phyloP scores from a whole-genome alignment of 2,113 vertebrate genomes.

The Alosa alosa region DNA sequence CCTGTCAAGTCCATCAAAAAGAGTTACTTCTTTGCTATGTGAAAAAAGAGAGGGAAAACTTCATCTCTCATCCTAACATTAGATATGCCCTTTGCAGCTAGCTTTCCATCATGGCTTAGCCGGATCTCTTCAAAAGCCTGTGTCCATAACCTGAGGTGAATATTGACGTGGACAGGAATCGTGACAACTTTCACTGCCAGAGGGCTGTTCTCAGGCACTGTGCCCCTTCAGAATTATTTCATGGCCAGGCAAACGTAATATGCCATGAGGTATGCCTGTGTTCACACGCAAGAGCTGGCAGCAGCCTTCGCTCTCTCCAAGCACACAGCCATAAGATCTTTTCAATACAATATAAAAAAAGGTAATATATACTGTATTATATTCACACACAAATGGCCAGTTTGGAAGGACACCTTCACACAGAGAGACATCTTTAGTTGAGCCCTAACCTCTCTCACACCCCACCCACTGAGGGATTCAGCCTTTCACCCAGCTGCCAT shows the following conservation, averaged over 20 bases:
- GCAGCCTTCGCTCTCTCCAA: background rate
- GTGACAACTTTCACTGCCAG: conserved; percentile 2
- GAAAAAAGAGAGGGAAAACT: conserved; percentile 28
- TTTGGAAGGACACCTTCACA: background rate
- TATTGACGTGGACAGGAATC: conserved; percentile 38
- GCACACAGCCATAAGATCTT: background rate
- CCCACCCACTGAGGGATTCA: background rate
- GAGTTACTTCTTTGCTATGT: background rate
- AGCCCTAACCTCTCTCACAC: background rate
- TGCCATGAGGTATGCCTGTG: background rate
- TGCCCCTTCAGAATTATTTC: background rate
- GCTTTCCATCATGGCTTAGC: conserved; percentile 28
- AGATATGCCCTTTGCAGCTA: conserved; percentile 37
- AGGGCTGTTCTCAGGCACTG: background rate
- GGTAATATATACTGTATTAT: background rate
- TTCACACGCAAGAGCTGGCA: background rate
- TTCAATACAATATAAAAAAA: background rate
- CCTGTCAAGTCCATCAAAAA: background rate
- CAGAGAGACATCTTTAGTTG: background rate
- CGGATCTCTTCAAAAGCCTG: conserved; percentile 33
- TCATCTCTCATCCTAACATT: conserved; percentile 42
- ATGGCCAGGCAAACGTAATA: background rate
- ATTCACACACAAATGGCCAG: background rate
- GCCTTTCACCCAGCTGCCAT: background rate
- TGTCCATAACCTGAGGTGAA: conserved; percentile 17